Evolutionary conservation across 2,888 invertebrate genomes (phyloP), one percentile per base, ranked within the genome.

Genomic region (Latrodectus hesperus): DNA sequence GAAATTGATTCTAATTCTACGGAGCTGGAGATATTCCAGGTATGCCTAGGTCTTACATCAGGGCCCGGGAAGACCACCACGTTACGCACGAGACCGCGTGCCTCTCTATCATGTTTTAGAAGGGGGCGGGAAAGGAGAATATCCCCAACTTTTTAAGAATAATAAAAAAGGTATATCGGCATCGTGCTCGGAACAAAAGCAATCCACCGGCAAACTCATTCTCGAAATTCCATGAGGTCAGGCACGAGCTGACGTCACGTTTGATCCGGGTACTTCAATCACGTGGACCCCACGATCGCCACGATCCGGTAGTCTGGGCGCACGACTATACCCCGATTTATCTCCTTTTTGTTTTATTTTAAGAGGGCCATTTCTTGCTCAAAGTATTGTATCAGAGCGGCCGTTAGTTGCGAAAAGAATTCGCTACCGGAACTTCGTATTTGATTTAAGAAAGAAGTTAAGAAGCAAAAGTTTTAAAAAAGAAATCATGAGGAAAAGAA

Each of bases 231-330:
- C 86, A 51, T 51, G 79, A 74, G 86, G 86, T 86, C 86, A 83
- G 88, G 78, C 82, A 83, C 82, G 82, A 88, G 83, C 77, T 88
- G 87, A 87, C 87, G 87, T 87, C 87, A 87, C 87, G 87, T 60
- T 77, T 64, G 77, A 88, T 88, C 88, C 88, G 88, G 88, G 88
- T 88, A 65, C 76, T 75, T 72, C 53, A 72, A 81, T 87, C 86
- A 87, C 85, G 80, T 76, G 83, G 76, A 55, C 55, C 79, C 65
- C 68, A 70, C 71, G 70, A 79, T 79, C 55, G 71, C 60, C 83
- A 83, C 83, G 83, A 83, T 76, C 68, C 85, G 80, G 75, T 84
- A 84, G 84, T 79, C 84, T 73, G 74, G 74, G 55, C 68, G 78
- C 85, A 86, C 86, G 86, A 87, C 75, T 72, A 77, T 87, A 87